Conservation (phyloP, 92 coral and sea anemone genomes). For the Micromussa lordhowensis region DNA sequence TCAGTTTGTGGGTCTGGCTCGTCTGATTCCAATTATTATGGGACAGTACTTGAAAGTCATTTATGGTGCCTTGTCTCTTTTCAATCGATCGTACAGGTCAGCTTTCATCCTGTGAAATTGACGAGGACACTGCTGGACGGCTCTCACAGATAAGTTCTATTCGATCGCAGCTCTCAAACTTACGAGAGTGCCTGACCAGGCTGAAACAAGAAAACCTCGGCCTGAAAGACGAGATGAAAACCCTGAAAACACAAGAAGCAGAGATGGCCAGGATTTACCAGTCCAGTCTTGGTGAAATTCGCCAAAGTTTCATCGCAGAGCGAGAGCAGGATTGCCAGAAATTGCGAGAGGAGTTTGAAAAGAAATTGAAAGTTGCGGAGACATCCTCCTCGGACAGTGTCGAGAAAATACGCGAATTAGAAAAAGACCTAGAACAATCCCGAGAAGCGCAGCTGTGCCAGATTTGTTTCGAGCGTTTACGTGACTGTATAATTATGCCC, state of each 20-base stretch:
- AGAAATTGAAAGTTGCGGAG: slow-evolving; percentile 13
- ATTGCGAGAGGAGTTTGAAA: background rate
- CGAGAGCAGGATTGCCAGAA: slow-evolving; percentile 5
- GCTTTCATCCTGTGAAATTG: slow-evolving; percentile 7
- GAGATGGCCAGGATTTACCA: background rate
- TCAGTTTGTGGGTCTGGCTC: background rate
- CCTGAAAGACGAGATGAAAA: slow-evolving; percentile 25
- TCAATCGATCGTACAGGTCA: slow-evolving; percentile 7
- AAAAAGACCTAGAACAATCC: slow-evolving; percentile 21
- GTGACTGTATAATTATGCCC: slow-evolving; percentile 86
- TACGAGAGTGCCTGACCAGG: background rate
- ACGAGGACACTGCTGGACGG: slow-evolving; percentile 35
- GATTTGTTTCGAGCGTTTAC: slow-evolving; percentile 73
- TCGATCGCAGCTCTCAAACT: slow-evolving; percentile 10
- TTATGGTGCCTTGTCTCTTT: background rate
- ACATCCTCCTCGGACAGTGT: background rate
- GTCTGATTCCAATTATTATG: background rate
- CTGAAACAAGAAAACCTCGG: slow-evolving; percentile 33
- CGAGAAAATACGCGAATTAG: slow-evolving; percentile 2
- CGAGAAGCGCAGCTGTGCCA: slow-evolving; percentile 56
- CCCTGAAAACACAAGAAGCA: background rate
- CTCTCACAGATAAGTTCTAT: slow-evolving; percentile 9
- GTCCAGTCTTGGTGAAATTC: background rate
- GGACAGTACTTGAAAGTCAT: background rate
- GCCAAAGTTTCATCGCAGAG: background rate